Percentiles rank a stretch among this genome's conserved stretches.
These are phyloP conservation scores for Patella depressa DNA, from an alignment of 2,888 invertebrate species.

Conservation along the genomic window DNA sequence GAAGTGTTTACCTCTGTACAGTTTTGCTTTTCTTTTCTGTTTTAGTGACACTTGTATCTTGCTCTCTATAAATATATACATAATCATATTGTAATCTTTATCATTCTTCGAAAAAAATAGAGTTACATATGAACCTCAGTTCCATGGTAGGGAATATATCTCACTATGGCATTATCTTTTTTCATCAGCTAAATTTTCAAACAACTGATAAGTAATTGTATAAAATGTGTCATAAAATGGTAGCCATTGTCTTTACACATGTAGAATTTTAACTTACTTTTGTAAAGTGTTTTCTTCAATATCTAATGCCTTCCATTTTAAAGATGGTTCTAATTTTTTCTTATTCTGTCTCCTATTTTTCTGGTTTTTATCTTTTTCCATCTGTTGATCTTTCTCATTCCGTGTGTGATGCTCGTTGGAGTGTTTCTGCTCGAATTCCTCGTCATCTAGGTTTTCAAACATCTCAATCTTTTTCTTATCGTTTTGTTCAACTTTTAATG, in stretches of 20 bases:
- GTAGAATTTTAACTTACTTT: slow-evolving; percentile 16
- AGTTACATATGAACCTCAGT: too few species aligned
- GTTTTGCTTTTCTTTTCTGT: neutral
- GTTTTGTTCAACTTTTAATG: slow-evolving; percentile 45
- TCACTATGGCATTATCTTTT: too few species aligned
- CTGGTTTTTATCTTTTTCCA: slow-evolving; percentile 51
- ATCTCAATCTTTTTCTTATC: slow-evolving; percentile 43
- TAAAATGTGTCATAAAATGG: too few species aligned
- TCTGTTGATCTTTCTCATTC: slow-evolving; percentile 41
- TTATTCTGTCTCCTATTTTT: slow-evolving; percentile 54
- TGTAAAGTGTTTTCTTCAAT: slow-evolving; percentile 60
- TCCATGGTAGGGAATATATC: too few species aligned
- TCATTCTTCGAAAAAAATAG: too few species aligned
- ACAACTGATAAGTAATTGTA: too few species aligned
- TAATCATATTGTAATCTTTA: too few species aligned
- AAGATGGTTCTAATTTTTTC: slow-evolving; percentile 65
- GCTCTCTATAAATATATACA: too few species aligned
- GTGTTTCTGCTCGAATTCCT: slow-evolving; percentile 42
- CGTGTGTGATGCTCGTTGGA: slow-evolving; percentile 38
- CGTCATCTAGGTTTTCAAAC: slow-evolving; percentile 40
- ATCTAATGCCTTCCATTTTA: slow-evolving; percentile 67
- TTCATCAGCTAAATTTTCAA: too few species aligned
- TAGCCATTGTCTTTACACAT: neutral
- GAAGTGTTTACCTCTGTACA: neutral
- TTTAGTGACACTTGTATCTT: neutral